A percentile compares a stretch with the other conserved stretches of the same genome.
Evolutionary conservation across 2,113 vertebrate genomes (phyloP).

Genomic region (Dendrocopos noguchii): DNA sequence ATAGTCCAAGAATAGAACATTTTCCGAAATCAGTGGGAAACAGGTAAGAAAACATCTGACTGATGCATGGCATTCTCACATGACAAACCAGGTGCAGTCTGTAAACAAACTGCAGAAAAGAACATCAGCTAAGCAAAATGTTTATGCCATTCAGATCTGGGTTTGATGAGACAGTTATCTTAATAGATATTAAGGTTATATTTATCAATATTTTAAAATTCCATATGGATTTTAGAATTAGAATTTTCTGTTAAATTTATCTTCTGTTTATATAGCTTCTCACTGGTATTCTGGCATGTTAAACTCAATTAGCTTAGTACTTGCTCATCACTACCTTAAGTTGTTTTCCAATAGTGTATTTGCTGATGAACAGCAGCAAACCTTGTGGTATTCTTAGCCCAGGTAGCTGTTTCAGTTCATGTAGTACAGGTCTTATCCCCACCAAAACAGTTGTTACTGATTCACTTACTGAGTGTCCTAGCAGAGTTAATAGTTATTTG

Average conservation of each 20-base stretch:
- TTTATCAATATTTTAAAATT: background rate
- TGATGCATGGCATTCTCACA: background rate
- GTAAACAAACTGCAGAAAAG: background rate
- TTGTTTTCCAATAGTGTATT: background rate
- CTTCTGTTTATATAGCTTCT: background rate
- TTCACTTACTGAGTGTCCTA: background rate
- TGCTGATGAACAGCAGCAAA: background rate
- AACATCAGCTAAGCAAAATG: background rate
- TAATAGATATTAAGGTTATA: background rate
- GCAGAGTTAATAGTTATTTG: background rate
- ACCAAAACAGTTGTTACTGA: background rate
- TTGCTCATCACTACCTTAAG: background rate
- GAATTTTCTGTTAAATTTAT: background rate
- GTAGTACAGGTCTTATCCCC: background rate
- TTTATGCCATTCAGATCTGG: background rate
- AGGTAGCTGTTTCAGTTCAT: background rate
- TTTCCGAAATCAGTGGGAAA: slow-evolving; percentile 24
- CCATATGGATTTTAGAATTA: background rate
- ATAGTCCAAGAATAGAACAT: background rate
- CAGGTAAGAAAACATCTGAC: background rate
- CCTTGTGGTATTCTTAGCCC: background rate
- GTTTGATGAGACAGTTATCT: background rate
- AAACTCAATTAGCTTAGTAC: background rate
- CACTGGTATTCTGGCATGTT: background rate
- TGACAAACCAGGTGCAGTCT: background rate